These are phyloP conservation scores for Nephila pilipes DNA, from an alignment of 1,140 invertebrate species.

Conservation along the genomic window DNA sequence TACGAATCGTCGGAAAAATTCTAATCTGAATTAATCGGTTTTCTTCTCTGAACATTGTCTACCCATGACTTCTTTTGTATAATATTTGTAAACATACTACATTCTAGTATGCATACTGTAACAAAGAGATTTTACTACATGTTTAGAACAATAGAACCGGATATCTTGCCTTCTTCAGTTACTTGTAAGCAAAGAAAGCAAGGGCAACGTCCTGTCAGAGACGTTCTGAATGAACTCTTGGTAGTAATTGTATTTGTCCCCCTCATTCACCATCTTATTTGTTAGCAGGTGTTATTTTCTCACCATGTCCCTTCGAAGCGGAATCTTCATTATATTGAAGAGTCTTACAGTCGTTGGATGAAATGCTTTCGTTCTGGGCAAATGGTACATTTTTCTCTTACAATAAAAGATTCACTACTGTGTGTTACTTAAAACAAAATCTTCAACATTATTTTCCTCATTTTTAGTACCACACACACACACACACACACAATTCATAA, in stretches of 20 bases:
- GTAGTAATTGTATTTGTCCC: slow-evolving; percentile 45
- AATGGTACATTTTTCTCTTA: no score
- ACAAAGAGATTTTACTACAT: neutral
- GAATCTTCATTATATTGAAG: slow-evolving; percentile 20
- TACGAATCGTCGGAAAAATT: no score
- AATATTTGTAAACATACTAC: no score
- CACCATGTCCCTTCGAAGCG: neutral
- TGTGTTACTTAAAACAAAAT: no score
- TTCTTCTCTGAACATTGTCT: no score
- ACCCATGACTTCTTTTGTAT: no score
- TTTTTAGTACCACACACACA: no score
- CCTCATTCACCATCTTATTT: neutral
- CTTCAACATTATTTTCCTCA: no score
- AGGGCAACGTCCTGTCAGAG: neutral
- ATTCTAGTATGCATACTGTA: neutral
- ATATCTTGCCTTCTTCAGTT: neutral
- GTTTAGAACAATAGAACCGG: neutral
- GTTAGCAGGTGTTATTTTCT: slow-evolving; percentile 42
- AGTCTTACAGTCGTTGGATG: neutral
- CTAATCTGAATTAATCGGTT: no score
- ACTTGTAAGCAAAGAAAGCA: neutral
- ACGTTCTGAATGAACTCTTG: neutral
- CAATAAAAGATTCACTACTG: no score
- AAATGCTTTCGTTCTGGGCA: neutral
- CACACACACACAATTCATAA: no score